Percentiles rank a stretch among this genome's conserved stretches.
These are phyloP conservation scores for Ectemnius continuus DNA, from an alignment of 2,888 invertebrate species.

Conservation along the genomic window DNA sequence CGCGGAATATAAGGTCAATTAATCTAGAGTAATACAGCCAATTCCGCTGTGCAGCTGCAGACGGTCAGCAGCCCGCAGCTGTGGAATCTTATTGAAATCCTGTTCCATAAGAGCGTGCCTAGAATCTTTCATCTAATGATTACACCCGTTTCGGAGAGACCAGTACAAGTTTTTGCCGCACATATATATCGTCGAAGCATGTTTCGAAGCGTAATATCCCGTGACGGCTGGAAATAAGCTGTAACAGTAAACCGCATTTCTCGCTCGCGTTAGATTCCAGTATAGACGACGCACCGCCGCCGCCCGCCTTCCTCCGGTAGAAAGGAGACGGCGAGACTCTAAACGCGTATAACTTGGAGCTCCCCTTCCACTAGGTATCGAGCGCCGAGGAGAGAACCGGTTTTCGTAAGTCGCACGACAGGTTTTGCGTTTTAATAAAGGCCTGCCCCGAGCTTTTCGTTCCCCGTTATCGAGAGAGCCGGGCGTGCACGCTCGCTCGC, in stretches of 20 bases:
- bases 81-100: too few relatives aligned
- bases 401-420: slow-evolving; percentile 68
- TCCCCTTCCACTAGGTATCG: slow-evolving; percentile 46
- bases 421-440: slow-evolving; percentile 73
- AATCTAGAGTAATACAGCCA: neutral
- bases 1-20: slow-evolving; percentile 2
- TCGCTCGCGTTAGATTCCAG: slow-evolving; percentile 2
- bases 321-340: slow-evolving; percentile 26
- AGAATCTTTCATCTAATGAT: too few relatives aligned
- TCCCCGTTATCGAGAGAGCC: slow-evolving; percentile 52
- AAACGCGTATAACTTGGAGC: slow-evolving; percentile 39
- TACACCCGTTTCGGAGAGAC: too few relatives aligned
- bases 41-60: neutral
- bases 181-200: too few relatives aligned
- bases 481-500: neutral
- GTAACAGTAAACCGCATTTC: slow-evolving; percentile 1
- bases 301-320: slow-evolving; percentile 10
- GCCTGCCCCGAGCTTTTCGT: slow-evolving; percentile 58
- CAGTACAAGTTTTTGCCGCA: too few relatives aligned
- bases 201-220: too few relatives aligned
- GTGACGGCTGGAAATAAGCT: neutral
- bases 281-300: neutral
- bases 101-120: too few relatives aligned
- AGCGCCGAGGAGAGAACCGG: slow-evolving; percentile 64
- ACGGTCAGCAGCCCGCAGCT: too few relatives aligned